Base-by-base conservation (phyloP, 2,888 invertebrate species). In the Timema podura region DNA sequence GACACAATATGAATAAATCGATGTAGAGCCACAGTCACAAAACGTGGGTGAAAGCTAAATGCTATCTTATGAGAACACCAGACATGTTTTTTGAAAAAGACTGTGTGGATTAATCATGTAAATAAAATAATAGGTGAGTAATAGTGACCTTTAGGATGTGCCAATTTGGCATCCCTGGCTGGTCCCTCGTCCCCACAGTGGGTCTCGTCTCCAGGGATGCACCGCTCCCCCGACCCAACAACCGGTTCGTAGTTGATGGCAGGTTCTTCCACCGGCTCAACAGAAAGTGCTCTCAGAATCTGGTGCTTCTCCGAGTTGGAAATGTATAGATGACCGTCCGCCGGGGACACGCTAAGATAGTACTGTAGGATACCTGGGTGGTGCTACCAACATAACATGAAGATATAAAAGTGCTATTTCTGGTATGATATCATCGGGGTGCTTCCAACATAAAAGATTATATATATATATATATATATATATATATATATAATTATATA, bases 341-440 rank as follows among this genome's bases (percentile, higher is more conserved):
- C 93, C 46, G 98, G 98, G 67, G 96, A 96, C 67, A 98, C 93
- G 70, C 96, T 95, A 80, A 99, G 86, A 82, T 96, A 97, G 80
- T 98, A 98, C 79, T 96, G 82, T 98, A 97, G 47, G 96, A 95
- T 10, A 97, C 95, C 84, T 96, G 96, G 0, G 96, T 95, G 46
- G 95, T 91, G 81, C 96, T 95, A 84, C 64, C 87, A 85, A 51
- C 51, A 51, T n/a, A 51, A 11, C 15, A n/a, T n/a, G 30, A 30
- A 30, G 30, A 30, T 30, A 30, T 30, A 30, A 3, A 30, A 30
- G 30, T 30, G 30, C 30, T 30, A 30, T 30, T 30, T 2, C 30
- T 30, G 30, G 30, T 30, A 30, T 30, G 30, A 30, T 30, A 30
- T 30, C 30, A 30, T 30, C 30, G 30, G 3, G 30, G 30, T 30